Percentiles rank a stretch among this genome's conserved stretches.
phyloP scores from a whole-genome alignment of 2,797 vertebrate species.

The Malacoctenus gilli region DNA sequence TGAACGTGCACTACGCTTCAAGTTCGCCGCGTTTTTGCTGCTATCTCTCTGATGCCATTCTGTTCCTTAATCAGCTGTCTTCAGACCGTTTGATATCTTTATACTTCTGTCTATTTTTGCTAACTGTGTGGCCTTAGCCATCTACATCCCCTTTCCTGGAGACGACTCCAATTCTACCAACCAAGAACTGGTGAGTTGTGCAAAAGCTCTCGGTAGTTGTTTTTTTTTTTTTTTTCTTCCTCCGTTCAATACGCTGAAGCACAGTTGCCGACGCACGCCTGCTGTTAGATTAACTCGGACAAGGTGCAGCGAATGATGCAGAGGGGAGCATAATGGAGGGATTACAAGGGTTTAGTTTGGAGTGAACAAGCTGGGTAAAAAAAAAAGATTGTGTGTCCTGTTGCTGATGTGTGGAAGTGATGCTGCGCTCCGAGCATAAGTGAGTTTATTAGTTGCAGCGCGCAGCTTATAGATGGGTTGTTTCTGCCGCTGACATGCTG shows the following conservation, averaged over 20 bases:
- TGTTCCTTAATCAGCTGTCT: constrained; percentile 83
- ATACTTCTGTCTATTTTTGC: constrained; percentile 99
- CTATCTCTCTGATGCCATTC: too few relatives aligned
- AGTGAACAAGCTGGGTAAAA: not conserved
- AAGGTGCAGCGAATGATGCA: too few relatives aligned
- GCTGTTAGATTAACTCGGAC: too few relatives aligned
- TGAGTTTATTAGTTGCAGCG: too few relatives aligned
- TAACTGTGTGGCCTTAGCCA: constrained; percentile 99
- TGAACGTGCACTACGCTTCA: too few relatives aligned
- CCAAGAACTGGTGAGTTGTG: constrained; percentile 96
- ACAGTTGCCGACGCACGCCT: too few relatives aligned
- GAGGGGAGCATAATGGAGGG: not conserved
- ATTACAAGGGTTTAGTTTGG: not conserved
- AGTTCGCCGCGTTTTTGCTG: too few relatives aligned
- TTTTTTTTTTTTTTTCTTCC: too few relatives aligned
- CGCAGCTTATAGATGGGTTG: too few relatives aligned
- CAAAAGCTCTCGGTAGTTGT: not conserved
- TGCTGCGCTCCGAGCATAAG: too few relatives aligned
- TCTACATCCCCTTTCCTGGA: constrained; percentile 99
- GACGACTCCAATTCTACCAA: constrained; percentile 99
- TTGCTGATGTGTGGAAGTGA: not conserved
- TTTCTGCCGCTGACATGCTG: too few relatives aligned
- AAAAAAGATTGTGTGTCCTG: not conserved
- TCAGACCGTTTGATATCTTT: constrained; percentile 99
- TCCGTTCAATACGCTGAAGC: too few relatives aligned